Evolutionary conservation across 2,888 invertebrate species (phyloP).

Genomic region (Harmothoe impar): DNA sequence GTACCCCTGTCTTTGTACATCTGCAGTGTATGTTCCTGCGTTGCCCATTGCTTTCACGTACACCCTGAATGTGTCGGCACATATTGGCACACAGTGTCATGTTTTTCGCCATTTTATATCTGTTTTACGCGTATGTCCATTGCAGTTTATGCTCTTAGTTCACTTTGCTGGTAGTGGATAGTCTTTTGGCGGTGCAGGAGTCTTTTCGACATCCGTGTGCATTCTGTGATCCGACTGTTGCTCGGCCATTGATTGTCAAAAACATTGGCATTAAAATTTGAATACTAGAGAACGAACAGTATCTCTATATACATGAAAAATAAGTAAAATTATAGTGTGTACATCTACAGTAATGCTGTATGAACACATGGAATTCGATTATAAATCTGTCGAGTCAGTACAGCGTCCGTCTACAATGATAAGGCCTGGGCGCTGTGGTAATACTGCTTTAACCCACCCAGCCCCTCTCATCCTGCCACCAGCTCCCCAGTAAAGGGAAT

Average conservation of each 20-base stretch:
- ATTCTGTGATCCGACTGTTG: neutral
- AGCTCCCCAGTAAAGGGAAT: neutral
- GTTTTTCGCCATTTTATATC: too few species aligned
- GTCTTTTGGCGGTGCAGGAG: constrained; percentile 3
- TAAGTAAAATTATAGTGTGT: too few species aligned
- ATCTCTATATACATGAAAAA: too few species aligned
- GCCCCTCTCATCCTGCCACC: neutral
- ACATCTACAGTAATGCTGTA: too few species aligned
- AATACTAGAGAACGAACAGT: too few species aligned
- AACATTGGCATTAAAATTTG: too few species aligned
- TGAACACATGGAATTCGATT: too few species aligned
- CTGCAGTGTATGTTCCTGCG: too few species aligned
- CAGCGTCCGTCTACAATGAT: too few species aligned
- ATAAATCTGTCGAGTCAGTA: too few species aligned
- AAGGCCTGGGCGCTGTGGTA: too few species aligned
- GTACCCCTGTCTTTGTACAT: too few species aligned
- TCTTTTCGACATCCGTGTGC: neutral
- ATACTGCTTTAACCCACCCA: neutral
- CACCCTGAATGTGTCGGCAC: neutral
- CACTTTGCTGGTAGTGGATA: constrained; percentile 6
- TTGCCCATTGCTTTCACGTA: neutral
- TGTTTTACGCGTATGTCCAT: neutral
- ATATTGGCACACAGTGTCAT: neutral
- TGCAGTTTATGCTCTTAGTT: constrained; percentile 5
- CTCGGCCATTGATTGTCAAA: neutral